Base-by-base conservation (phyloP, 2,113 vertebrate genomes). In the Polypterus bichir region DNA sequence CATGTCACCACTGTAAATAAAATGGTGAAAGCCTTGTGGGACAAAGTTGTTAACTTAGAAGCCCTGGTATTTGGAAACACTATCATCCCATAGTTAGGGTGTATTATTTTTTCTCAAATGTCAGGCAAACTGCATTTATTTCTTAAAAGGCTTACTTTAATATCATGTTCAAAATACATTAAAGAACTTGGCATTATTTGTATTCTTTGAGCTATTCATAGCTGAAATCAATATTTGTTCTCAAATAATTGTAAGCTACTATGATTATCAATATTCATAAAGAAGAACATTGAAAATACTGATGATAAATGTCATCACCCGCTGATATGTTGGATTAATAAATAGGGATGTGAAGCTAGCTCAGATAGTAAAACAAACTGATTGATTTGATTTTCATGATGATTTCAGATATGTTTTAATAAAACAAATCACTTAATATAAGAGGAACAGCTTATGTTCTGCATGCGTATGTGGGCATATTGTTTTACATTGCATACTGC, bases 231-330 rank as follows among this genome's bases (percentile, higher is more conserved):
- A 27, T 45, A 45, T 8, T 58, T 58, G 27, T 45, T 58, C 56
- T 7, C 56, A 58, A 45, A 58, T 58, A 58, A 58, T 2, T 27
- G 7, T 45, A 58, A 45, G 56, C 56, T 45, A 44, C 44, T 58
- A 11, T 45, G n/a, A 45, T 58, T 58, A 45, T 58, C 56, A 58
- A 45, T 58, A 58, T 58, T 58, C 56, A 44, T 45, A 56, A 58
- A 46, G 56, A 58, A 58, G 9, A 58, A 58, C 46, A 58, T 58
- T 45, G 8, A 44, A 27, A 58, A 10, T 27, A 11, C 54, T 5
- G 56, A 8, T 45, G 56, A 45, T 58, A 58, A 58, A 58, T 6
- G 56, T 58, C 56, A 58, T 58, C 56, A 58, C 56, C 56, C 46
- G n/a, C 27, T 58, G 27, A 4, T 58, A 45, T 58, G 44, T 58